Base-by-base conservation (phyloP, 92 coral and sea anemone species). In the Porites rus region DNA sequence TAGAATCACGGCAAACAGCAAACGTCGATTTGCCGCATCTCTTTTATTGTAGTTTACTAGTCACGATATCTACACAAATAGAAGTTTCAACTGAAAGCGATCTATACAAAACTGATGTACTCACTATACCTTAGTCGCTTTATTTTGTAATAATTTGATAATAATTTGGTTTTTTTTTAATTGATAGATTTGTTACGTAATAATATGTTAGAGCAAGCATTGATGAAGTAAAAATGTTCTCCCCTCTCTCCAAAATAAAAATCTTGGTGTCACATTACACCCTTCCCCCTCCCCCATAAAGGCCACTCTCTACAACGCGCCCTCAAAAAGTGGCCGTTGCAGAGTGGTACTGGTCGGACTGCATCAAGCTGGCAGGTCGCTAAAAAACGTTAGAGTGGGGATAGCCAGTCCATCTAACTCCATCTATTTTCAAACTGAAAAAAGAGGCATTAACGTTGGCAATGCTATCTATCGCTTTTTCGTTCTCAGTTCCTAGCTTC, bases 21-120 rank as follows among this genome's bases (percentile, higher is more conserved):
- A 71, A 71, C 75, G 75, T 71, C 75, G 75, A 71, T 71, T 71
- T 71, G 75, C 75, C 75, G 17, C 75, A 65, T 65, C 72, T 67
- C 43, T 71, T 71, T 71, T 71, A 71, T 22, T 71, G 75, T 22
- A 71, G 75, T 71, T 71, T 71, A 71, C 75, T 71, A 71, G 75
- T 71, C 75, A 71, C 6, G 52, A 43, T 73, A 73, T 73, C 52
- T 73, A 67, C 72, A 7, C 72, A 67, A 67, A 67, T 67, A 31
- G 50, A 1, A 22, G 76, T 71, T 28, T 28, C 38, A 28, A 28
- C 38, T 28, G 38, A 28, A 28, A 28, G 38, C 38, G 38, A 28
- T 28, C 38, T 28, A 28, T 28, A 28, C 38, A 28, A 28, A 28
- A 28, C 38, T 28, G 38, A 28, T 28, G 38, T 28, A 28, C 38